Evolutionary conservation across 2,113 vertebrate species (phyloP).

Genomic region (Lophochroa leadbeateri): DNA sequence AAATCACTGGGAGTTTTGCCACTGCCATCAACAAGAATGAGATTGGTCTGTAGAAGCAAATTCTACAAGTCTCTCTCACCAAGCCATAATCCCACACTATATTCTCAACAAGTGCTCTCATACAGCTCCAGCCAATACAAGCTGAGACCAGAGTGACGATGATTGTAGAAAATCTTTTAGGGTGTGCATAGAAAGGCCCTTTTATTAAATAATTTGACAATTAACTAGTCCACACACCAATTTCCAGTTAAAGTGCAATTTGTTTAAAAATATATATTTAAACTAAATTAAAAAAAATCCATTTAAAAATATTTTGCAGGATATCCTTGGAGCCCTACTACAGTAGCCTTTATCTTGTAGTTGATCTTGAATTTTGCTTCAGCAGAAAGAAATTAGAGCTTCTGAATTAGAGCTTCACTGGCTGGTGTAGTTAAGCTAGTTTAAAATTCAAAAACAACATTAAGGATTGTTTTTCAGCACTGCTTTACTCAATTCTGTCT

Average conservation of each 20-base stretch:
- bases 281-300: neutral
- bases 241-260: neutral
- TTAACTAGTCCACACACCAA: neutral
- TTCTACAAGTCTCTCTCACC: neutral
- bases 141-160: conserved; percentile 20
- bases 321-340: neutral
- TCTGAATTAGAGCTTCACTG: neutral
- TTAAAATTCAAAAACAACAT: neutral
- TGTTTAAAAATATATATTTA: neutral
- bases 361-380: neutral
- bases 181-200: neutral
- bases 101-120: conserved; percentile 14
- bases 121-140: conserved; percentile 27
- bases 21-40: neutral
- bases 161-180: neutral
- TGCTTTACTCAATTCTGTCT: neutral
- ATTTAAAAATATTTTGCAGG: neutral
- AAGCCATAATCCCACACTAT: conserved; percentile 2
- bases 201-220: conserved; percentile 21
- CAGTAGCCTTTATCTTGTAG: neutral
- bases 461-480: neutral
- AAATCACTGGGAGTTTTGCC: conserved; percentile 36
- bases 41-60: neutral
- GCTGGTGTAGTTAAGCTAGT: neutral
- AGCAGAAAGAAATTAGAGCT: neutral